Percentiles rank a stretch among this genome's conserved stretches.
Evolutionary conservation across 2,797 vertebrate species (phyloP).

Genomic region (Micrastur ruficollis): DNA sequence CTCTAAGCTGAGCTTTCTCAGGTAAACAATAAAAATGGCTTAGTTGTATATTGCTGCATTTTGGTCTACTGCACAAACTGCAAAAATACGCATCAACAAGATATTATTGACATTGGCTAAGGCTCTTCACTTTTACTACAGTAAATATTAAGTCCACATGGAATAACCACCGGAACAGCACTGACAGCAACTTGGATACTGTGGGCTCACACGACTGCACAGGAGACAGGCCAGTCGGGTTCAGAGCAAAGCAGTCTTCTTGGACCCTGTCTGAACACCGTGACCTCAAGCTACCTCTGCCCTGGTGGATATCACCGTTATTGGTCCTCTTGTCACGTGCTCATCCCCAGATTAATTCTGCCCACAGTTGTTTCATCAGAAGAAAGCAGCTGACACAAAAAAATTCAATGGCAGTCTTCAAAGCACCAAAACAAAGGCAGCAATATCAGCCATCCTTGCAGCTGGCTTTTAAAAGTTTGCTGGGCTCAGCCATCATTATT

Average conservation of each 20-base stretch:
- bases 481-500: not conserved
- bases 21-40: not conserved
- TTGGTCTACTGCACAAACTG: not conserved
- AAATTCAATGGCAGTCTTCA: not conserved
- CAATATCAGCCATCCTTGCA: not conserved
- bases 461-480: not conserved
- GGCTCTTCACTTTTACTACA: not conserved
- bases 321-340: not conserved
- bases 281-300: not conserved
- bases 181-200: not conserved
- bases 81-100: not conserved
- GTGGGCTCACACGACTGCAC: not conserved
- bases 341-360: not conserved
- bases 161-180: not conserved
- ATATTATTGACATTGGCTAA: not conserved
- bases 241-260: not conserved
- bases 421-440: not conserved
- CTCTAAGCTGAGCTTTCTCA: not conserved
- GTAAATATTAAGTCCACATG: not conserved
- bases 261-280: not conserved
- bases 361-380: not conserved
- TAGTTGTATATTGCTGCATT: not conserved
- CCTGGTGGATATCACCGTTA: not conserved
- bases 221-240: not conserved
- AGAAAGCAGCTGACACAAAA: not conserved